Evolutionary conservation across 1,140 invertebrate genomes (phyloP).

Genomic region (Drosophila ohnishii): DNA sequence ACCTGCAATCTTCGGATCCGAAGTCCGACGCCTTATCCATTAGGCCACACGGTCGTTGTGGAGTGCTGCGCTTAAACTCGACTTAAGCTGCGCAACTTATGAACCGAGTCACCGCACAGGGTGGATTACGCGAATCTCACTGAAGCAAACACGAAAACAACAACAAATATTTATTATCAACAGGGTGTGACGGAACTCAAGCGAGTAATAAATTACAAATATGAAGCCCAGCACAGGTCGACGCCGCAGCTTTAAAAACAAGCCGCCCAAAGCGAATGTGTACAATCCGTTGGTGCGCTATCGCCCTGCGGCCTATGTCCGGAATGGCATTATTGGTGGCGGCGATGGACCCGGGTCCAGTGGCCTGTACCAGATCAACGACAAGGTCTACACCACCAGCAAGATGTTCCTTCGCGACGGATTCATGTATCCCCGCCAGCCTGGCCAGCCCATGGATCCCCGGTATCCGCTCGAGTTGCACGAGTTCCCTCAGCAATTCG

Average conservation of each 20-base stretch:
- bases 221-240: slow-evolving; percentile 70
- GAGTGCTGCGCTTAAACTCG: slow-evolving; percentile 19
- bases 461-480: slow-evolving; percentile 76
- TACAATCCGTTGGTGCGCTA: slow-evolving; percentile 73
- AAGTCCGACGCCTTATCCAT: slow-evolving; percentile 53
- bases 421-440: slow-evolving; percentile 80
- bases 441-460: slow-evolving; percentile 79
- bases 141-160: not conserved
- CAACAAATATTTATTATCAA: slow-evolving; percentile 8
- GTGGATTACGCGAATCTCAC: slow-evolving; percentile 13
- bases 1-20: slow-evolving; percentile 53
- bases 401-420: slow-evolving; percentile 80
- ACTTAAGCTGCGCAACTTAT: slow-evolving; percentile 26
- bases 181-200: slow-evolving; percentile 12
- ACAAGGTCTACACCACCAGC: slow-evolving; percentile 77
- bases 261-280: slow-evolving; percentile 64
- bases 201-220: slow-evolving; percentile 15
- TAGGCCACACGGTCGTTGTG: slow-evolving; percentile 45
- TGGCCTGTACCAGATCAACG: slow-evolving; percentile 76
- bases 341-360: slow-evolving; percentile 71
- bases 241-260: slow-evolving; percentile 78
- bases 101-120: slow-evolving; percentile 9
- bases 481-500: slow-evolving; percentile 76
- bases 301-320: slow-evolving; percentile 71
- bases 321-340: slow-evolving; percentile 77